Evolutionary conservation across 2,888 invertebrate genomes (phyloP), one percentile per base, ranked within the genome.

Genomic region (Tethea ocularis): DNA sequence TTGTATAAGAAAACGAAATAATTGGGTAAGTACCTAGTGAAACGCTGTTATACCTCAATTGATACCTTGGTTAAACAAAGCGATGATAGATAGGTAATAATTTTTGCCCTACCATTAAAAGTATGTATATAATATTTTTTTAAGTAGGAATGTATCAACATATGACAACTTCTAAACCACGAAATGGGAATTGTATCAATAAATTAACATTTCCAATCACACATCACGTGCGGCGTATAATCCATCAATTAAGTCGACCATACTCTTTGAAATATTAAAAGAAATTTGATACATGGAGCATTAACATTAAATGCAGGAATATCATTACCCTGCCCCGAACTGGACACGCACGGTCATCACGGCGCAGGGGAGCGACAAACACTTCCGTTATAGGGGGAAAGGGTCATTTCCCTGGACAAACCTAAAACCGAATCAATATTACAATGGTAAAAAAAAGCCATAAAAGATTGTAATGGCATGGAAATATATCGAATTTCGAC

Each of bases 381-480:
- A 73, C 78, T 86, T 89, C 89, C 89, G 88, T 75, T 61, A 62
- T 52, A 68, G 76, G 82, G 83, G 80, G 78, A 69, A 67, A 64
- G 64, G 71, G 73, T 75, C 72, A 69, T 78, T 80, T 76, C 75
- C 77, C 77, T 77, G 79, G 76, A 77, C 76, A 74, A 72, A 72
- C 72, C 72, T 72, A 61, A 66, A 63, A 65, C 69, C 75, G 64
- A 80, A 78, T 76, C 74, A 69, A 81, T 78, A 78, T 71, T 57
- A 66, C 62, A 58, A 38, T n/a, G 69, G 68, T 72, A 63, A 68
- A 76, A 68, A 76, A 80, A 78, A 75, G 64, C 67, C 69, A 13
- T 33, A 36, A 20, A 29, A 33, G 22, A 36, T 54, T 15, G 4
- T 33, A 6, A 33, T 22, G n/a, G 3, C 10, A 8, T 20, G 33